These are phyloP conservation scores for Ostrea denselamellosa DNA, from an alignment of 1,140 invertebrate genomes.

Conservation along the genomic window DNA sequence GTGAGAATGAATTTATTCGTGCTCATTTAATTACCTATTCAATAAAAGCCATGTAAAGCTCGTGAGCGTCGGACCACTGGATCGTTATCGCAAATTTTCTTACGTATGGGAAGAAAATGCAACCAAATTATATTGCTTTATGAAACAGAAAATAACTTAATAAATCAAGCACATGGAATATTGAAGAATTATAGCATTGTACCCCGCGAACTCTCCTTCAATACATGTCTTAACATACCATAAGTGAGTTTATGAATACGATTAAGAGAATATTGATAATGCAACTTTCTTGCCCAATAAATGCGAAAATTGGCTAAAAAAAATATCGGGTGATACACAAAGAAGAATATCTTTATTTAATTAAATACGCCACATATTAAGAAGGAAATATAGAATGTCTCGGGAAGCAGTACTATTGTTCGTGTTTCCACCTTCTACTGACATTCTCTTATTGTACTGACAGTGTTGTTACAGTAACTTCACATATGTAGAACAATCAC, in stretches of 20 bases:
- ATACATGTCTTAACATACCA: constrained; percentile 11
- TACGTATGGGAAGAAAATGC: constrained; percentile 25
- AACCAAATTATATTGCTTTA: constrained; percentile 37
- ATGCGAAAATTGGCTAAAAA: neutral
- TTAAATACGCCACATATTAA: neutral
- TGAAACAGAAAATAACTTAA: constrained; percentile 36
- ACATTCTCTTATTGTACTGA: neutral
- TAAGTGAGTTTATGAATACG: constrained; percentile 17
- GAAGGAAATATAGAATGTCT: neutral
- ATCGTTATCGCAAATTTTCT: constrained; percentile 23
- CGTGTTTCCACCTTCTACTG: neutral
- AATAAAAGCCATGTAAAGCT: constrained; percentile 22
- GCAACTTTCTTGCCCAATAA: constrained; percentile 29
- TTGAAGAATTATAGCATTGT: constrained; percentile 34
- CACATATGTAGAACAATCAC: no score
- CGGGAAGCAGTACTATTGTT: neutral
- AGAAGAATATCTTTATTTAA: neutral
- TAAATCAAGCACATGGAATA: constrained; percentile 32
- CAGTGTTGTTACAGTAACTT: no score
- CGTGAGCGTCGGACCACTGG: neutral
- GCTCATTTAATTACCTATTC: constrained; percentile 31
- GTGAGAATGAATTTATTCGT: constrained; percentile 32
- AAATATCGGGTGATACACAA: constrained; percentile 18
- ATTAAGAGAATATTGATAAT: constrained; percentile 16
- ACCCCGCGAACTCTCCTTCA: constrained; percentile 14